phyloP scores from a whole-genome alignment of 2,113 vertebrate genomes.

The Nyctereutes procyonoides region DNA sequence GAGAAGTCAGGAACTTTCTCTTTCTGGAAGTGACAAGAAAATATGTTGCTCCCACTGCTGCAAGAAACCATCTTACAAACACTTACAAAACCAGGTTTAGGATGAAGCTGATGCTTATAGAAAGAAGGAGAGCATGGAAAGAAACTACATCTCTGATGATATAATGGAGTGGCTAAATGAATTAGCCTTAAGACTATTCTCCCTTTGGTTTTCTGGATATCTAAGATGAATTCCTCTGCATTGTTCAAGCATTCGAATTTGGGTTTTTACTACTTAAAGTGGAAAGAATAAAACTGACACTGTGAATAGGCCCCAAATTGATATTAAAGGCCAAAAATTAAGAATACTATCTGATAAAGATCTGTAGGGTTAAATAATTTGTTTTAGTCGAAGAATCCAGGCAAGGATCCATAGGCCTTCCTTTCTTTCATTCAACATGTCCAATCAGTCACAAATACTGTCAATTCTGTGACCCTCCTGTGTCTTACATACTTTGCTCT shows the following conservation, averaged over 20 bases:
- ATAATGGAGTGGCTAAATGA: neutral
- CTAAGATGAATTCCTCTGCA: neutral
- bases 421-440: neutral
- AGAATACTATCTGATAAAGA: too few species aligned
- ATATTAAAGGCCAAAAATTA: neutral
- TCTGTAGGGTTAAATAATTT: neutral
- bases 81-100: neutral
- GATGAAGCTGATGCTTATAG: neutral
- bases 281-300: neutral
- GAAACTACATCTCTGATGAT: neutral
- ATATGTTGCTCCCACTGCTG: neutral
- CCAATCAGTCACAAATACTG: neutral
- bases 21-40: neutral
- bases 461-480: neutral
- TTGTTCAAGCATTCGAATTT: neutral
- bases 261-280: neutral
- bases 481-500: neutral
- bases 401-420: neutral
- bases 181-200: accelerated
- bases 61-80: neutral
- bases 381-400: neutral
- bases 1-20: neutral
- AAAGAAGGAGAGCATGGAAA: neutral
- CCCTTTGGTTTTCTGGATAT: neutral
- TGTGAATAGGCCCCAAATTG: neutral